Percentiles rank a stretch among this genome's conserved stretches.
Evolutionary conservation across 2,888 invertebrate species (phyloP).

Genomic region (Crioceris asparagi): DNA sequence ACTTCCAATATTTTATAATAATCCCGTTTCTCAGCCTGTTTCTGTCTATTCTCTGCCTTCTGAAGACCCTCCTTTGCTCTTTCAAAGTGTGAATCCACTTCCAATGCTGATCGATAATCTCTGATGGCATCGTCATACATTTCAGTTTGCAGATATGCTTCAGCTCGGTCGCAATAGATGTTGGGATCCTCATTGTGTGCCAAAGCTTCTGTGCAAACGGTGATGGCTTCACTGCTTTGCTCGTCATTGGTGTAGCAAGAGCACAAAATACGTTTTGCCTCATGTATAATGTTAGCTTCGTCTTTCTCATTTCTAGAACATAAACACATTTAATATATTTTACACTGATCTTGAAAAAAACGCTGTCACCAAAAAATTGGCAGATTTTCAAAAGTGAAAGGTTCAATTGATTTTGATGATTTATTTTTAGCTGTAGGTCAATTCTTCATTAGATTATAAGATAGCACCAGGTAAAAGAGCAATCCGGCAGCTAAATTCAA

Average conservation of each 20-base stretch:
- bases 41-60: slow-evolving; percentile 83
- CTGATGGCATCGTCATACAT: slow-evolving; percentile 88
- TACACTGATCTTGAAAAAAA: no score
- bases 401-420: no score
- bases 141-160: slow-evolving; percentile 79
- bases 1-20: slow-evolving; percentile 97
- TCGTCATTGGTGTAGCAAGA: slow-evolving; percentile 65
- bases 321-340: no score
- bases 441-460: no score
- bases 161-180: slow-evolving; percentile 81
- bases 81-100: slow-evolving; percentile 60
- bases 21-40: slow-evolving; percentile 85
- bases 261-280: slow-evolving; percentile 70
- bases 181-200: slow-evolving; percentile 63
- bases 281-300: slow-evolving; percentile 58
- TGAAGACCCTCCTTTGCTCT: slow-evolving; percentile 83
- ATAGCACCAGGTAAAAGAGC: no score
- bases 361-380: no score
- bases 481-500: no score
- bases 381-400: no score
- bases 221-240: slow-evolving; percentile 59
- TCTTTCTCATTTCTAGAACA: slow-evolving; percentile 62
- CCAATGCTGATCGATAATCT: slow-evolving; percentile 76
- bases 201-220: slow-evolving; percentile 69
- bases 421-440: no score